These are phyloP conservation scores for Acanthoscelides obtectus DNA, from an alignment of 2,888 invertebrate genomes.

Conservation along the genomic window DNA sequence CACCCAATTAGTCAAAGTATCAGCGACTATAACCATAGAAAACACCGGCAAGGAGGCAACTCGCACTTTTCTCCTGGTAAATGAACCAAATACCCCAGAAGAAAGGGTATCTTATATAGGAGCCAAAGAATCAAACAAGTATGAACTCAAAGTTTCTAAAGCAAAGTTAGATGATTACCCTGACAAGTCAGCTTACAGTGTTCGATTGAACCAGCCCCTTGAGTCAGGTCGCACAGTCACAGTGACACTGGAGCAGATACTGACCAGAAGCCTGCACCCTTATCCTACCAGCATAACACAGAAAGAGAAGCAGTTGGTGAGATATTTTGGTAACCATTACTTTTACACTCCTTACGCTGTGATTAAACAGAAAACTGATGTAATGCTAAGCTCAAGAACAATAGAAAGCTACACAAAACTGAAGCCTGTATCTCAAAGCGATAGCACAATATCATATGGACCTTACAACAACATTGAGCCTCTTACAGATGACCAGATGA, in stretches of 20 bases:
- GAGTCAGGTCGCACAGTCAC: conserved; percentile 55
- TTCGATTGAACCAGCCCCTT: conserved; percentile 56
- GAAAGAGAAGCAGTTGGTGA: conserved; percentile 89
- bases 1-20: conserved; percentile 83
- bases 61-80: conserved; percentile 64
- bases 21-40: conserved; percentile 74
- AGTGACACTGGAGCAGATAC: conserved; percentile 67
- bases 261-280: conserved; percentile 72
- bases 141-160: conserved; percentile 49
- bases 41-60: conserved; percentile 73
- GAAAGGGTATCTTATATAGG: conserved; percentile 68
- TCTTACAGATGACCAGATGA: conserved; percentile 58
- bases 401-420: conserved; percentile 79
- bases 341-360: conserved; percentile 80
- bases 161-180: conserved; percentile 49
- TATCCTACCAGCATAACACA: conserved; percentile 88
- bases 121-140: conserved; percentile 60
- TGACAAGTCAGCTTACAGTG: conserved; percentile 30
- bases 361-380: conserved; percentile 73
- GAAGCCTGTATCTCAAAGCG: conserved; percentile 74
- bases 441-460: conserved; percentile 82
- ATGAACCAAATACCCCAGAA: conserved; percentile 60
- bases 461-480: conserved; percentile 73
- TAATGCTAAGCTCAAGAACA: conserved; percentile 64
- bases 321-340: conserved; percentile 80